Evolutionary conservation across 2,113 vertebrate species (phyloP), one percentile per base, ranked within the genome.

Genomic region (Charina bottae): DNA sequence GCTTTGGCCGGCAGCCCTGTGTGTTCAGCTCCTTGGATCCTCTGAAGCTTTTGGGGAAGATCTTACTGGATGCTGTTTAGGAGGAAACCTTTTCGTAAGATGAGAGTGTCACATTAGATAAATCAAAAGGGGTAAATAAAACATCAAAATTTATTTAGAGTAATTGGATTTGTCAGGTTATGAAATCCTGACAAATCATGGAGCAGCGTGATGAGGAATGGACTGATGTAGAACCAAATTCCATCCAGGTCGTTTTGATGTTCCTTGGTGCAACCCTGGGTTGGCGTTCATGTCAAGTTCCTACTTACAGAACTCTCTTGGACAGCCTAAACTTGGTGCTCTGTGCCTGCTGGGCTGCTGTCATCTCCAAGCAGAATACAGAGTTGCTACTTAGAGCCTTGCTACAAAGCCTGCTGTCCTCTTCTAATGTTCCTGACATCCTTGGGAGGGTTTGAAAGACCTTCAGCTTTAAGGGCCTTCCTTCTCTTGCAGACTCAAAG

Each of bases 401-500:
- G 17, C 4, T 4, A 60, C 21, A 24, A 24, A n/a, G 3, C 33
- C n/a, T 15, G 9, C 2, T 26, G 15, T 8, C 23, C 6, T 58
- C 26, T 12, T 24, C 11, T 8, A 3, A 1, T 24, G 17, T 11
- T 11, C 58, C 7, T 13, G 28, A 6, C 23, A 28, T 28, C 90
- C n/a, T 28, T 9, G 53, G 46, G 28, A 83, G 4, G 24, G 12
- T 8, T 2, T 4, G 17, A 12, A 83, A 8, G 64, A 5, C 1
- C 54, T 83, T 53, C 24, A 19, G 37, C 46, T 23, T n/a, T 24
- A 1, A 28, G 3, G 28, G 42, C 6, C 46, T 88, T 19, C 17
- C 89, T 60, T 0, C 10, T 58, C 5, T 87, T 88, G 0, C 95
- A 99, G 99, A 99, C 96, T 99, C 99, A 0, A 99, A 99, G 97